phyloP scores from a whole-genome alignment of 2,888 invertebrate species.

The Rhyacophila evoluta region DNA sequence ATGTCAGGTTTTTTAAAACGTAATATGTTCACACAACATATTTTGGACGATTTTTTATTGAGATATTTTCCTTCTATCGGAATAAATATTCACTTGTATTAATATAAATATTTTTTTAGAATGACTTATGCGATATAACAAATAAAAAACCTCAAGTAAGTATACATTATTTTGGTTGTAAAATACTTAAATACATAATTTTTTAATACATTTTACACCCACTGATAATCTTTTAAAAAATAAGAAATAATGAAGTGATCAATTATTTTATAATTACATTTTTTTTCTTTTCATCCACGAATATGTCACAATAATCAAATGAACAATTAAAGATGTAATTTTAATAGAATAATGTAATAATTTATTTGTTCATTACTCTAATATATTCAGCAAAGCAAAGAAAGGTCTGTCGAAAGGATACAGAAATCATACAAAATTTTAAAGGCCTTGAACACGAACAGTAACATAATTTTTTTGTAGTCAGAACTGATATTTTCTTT shows the following conservation, averaged over 20 bases:
- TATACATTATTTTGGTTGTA: conserved; percentile 11
- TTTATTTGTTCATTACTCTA: no score
- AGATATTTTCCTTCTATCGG: not conserved
- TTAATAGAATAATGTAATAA: no score
- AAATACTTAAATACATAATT: not conserved
- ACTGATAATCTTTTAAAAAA: not conserved
- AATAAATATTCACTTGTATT: not conserved
- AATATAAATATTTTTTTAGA: not conserved
- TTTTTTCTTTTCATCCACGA: not conserved
- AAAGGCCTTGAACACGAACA: no score
- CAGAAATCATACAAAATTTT: no score
- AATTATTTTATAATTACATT: not conserved
- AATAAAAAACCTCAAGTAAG: conserved; percentile 8
- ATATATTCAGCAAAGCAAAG: no score
- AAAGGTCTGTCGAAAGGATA: no score
- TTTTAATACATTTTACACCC: not conserved
- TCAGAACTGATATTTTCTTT: no score
- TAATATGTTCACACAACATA: conserved; percentile 25
- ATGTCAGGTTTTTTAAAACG: not conserved
- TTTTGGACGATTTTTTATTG: conserved; percentile 31
- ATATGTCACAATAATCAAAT: not conserved
- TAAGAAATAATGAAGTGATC: not conserved
- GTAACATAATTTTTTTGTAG: no score
- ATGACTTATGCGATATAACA: not conserved
- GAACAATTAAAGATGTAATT: not conserved